A percentile compares a stretch with the other conserved stretches of the same genome.
Conservation (phyloP, 1,140 invertebrate genomes). For the Drosophila watanabei region DNA sequence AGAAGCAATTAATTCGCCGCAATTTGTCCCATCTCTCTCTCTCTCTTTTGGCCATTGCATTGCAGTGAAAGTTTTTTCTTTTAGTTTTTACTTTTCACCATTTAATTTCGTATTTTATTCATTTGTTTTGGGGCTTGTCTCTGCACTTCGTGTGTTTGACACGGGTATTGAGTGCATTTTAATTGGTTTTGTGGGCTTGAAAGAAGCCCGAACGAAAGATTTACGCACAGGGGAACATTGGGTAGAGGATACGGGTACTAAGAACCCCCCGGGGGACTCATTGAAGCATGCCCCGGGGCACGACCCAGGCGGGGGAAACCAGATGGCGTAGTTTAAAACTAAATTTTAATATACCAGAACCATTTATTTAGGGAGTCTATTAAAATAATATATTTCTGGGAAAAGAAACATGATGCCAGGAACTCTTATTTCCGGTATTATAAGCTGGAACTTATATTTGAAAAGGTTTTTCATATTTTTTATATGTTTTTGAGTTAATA, state of each 20-base stretch:
- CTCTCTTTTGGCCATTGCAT: conserved; percentile 7
- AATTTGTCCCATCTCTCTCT: conserved; percentile 51
- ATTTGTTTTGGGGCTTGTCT: conserved; percentile 53
- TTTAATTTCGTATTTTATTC: conserved; percentile 48
- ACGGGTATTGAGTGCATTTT: conserved; percentile 73
- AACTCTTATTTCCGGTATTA: neutral
- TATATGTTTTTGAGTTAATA: neutral
- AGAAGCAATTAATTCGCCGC: conserved; percentile 77
- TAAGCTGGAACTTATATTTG: neutral
- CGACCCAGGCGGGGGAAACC: conserved; percentile 8
- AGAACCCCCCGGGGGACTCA: conserved; percentile 18
- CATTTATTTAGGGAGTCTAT: neutral
- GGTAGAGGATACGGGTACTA: conserved; percentile 33
- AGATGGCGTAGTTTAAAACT: neutral
- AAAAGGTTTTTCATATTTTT: neutral
- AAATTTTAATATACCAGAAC: neutral
- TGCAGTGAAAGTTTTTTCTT: conserved; percentile 71
- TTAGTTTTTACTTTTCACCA: conserved; percentile 43
- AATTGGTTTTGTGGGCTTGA: conserved; percentile 72
- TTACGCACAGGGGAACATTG: conserved; percentile 48
- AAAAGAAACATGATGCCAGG: neutral
- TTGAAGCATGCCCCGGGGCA: conserved; percentile 40
- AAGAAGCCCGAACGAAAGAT: conserved; percentile 51
- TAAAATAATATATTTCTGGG: neutral
- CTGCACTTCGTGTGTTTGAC: conserved; percentile 43